A percentile compares a stretch with the other conserved stretches of the same genome.
These are phyloP conservation scores for Holothuria scabra DNA, from an alignment of 53 echinoderm and acorn worm genomes.

Conservation along the genomic window DNA sequence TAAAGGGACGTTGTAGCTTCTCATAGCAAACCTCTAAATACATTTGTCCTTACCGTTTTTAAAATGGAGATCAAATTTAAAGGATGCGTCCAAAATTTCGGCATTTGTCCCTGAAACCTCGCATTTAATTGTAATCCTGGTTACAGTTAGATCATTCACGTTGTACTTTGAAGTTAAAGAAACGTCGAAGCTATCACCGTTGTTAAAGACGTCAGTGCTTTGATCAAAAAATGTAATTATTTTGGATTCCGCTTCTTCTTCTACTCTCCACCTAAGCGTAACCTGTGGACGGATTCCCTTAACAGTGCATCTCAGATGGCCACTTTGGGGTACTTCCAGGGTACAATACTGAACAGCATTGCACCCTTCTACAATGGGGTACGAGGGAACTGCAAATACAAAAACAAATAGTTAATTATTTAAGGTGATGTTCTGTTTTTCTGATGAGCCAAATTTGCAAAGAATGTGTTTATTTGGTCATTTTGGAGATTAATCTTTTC, in stretches of 20 bases:
- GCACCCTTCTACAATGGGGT: slow-evolving; percentile 6
- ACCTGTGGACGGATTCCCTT: background rate
- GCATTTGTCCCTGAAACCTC: background rate
- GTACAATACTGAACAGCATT: slow-evolving; percentile 17
- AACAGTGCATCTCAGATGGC: slow-evolving; percentile 9
- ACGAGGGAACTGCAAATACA: background rate
- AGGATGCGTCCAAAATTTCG: background rate
- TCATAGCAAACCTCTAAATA: background rate
- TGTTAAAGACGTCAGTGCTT: too few species aligned
- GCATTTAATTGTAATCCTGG: slow-evolving; percentile 8
- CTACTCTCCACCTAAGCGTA: slow-evolving; percentile 1
- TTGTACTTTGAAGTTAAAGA: slow-evolving; percentile 19
- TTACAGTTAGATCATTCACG: background rate
- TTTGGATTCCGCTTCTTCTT: background rate
- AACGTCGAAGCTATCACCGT: slow-evolving; percentile 16
- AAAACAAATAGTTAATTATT: too few species aligned
- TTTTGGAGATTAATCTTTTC: too few species aligned
- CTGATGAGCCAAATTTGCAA: too few species aligned
- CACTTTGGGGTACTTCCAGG: background rate
- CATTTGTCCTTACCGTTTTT: background rate
- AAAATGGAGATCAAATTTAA: slow-evolving; percentile 14
- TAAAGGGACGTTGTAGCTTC: too few species aligned
- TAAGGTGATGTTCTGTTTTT: too few species aligned
- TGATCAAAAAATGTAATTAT: background rate
- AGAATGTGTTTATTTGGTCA: too few species aligned